Percentiles rank a stretch among this genome's conserved stretches.
phyloP scores from a whole-genome alignment of 2,113 vertebrate genomes.

The Phrynosoma platyrhinos region DNA sequence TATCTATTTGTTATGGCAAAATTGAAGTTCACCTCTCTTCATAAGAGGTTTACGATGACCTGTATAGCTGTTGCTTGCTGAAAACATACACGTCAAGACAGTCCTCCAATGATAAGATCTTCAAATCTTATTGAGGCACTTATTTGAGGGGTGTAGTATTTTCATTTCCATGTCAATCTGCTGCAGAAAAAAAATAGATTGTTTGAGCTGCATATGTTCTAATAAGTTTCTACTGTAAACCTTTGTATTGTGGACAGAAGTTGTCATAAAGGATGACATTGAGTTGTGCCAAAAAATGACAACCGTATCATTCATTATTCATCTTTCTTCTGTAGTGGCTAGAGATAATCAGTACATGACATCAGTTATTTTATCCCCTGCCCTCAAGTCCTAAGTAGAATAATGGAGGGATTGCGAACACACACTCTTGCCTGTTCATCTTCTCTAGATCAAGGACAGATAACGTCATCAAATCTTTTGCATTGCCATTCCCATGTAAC shows the following conservation, averaged over 20 bases:
- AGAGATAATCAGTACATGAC: neutral
- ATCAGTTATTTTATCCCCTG: neutral
- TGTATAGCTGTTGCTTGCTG: neutral
- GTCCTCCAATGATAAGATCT: neutral
- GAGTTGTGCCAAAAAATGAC: too few species aligned
- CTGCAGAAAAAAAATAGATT: neutral
- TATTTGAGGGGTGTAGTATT: neutral
- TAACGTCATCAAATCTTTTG: too few species aligned
- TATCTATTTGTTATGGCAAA: neutral
- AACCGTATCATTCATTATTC: neutral
- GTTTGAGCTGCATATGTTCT: neutral
- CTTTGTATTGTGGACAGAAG: too few species aligned
- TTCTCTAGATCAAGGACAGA: too few species aligned
- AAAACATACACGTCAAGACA: neutral
- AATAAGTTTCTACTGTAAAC: neutral
- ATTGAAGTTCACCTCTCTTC: neutral
- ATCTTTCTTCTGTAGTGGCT: neutral
- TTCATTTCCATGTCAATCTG: neutral
- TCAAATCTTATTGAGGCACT: neutral
- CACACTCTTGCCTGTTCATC: too few species aligned
- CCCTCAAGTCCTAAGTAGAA: too few species aligned
- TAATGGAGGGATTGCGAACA: too few species aligned
- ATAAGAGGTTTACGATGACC: neutral
- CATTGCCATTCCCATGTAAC: too few species aligned
- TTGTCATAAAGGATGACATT: too few species aligned